Evolutionary conservation across 2,888 invertebrate genomes (phyloP).

Genomic region (Thereva unica): DNA sequence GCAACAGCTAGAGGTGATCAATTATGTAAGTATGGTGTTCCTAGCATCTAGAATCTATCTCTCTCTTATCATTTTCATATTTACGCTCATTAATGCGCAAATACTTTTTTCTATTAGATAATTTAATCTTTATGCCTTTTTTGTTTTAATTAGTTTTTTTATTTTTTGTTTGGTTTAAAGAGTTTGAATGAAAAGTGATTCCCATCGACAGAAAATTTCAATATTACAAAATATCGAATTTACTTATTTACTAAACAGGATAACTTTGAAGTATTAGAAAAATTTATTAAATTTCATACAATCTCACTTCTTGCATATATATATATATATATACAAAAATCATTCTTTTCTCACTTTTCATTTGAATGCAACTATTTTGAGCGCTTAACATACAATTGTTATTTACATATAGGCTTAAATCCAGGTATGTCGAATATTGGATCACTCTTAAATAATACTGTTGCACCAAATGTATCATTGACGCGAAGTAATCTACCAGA

Average conservation of each 20-base stretch:
- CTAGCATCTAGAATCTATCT: not conserved
- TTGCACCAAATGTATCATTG: slow-evolving; percentile 85
- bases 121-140: not conserved
- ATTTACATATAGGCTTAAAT: slow-evolving; percentile 48
- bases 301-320: slow-evolving; percentile 10
- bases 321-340: no score
- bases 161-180: slow-evolving; percentile 28
- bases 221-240: no score
- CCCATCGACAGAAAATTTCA: slow-evolving; percentile 5
- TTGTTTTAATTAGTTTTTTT: slow-evolving; percentile 26
- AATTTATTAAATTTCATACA: not conserved
- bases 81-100: not conserved
- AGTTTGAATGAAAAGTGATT: slow-evolving; percentile 37
- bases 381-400: slow-evolving; percentile 39
- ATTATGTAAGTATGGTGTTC: slow-evolving; percentile 48
- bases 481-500: slow-evolving; percentile 69
- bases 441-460: slow-evolving; percentile 78
- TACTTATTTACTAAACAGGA: no score
- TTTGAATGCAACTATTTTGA: slow-evolving; percentile 35
- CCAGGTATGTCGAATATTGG: slow-evolving; percentile 69
- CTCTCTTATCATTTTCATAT: slow-evolving; percentile 5
- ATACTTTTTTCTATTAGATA: no score
- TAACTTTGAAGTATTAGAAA: no score
- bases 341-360: slow-evolving; percentile 32
- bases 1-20: slow-evolving; percentile 64